Percentiles rank a stretch among this genome's conserved stretches.
These are phyloP conservation scores for Micrasema minimum DNA, from an alignment of 1,140 invertebrate genomes.

Conservation along the genomic window DNA sequence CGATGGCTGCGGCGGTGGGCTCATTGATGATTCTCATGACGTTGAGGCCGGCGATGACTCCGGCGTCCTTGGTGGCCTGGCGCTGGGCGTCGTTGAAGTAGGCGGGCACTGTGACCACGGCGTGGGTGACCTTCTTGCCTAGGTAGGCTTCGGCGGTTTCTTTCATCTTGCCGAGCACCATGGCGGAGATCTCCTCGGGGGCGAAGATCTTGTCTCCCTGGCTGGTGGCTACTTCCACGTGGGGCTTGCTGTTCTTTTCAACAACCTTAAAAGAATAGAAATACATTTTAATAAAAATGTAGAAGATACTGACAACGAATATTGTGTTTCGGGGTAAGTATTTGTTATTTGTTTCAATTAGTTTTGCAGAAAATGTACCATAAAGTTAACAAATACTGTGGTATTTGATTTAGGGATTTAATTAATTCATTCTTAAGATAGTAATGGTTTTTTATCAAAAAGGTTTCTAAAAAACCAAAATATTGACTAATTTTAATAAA, in stretches of 20 bases:
- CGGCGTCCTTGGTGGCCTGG: constrained; percentile 95
- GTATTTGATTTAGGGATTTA: too few relatives aligned
- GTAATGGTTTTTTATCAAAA: too few relatives aligned
- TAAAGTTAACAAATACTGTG: too few relatives aligned
- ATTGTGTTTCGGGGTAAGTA: too few relatives aligned
- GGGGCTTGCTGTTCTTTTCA: constrained; percentile 87
- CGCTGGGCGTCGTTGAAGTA: constrained; percentile 99
- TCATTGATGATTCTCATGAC: constrained; percentile 99
- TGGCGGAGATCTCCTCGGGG: constrained; percentile 97
- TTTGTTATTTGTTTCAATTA: too few relatives aligned
- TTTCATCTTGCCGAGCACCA: constrained; percentile 98
- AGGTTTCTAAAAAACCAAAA: too few relatives aligned
- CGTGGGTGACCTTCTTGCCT: constrained; percentile 96
- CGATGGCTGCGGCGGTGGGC: constrained; percentile 99
- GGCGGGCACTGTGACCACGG: constrained; percentile 98
- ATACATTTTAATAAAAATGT: constrained; percentile 1
- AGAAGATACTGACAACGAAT: too few relatives aligned
- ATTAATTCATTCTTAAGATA: too few relatives aligned
- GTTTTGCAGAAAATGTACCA: too few relatives aligned
- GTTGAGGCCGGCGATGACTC: constrained; percentile 89
- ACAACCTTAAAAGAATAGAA: constrained; percentile 71
- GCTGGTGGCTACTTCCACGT: constrained; percentile 75
- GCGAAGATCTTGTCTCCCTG: constrained; percentile 90
- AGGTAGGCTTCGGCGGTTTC: constrained; percentile 97
- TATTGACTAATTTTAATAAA: too few relatives aligned